phyloP scores from a whole-genome alignment of 2,888 invertebrate species.

The Neoitamus cyanurus region DNA sequence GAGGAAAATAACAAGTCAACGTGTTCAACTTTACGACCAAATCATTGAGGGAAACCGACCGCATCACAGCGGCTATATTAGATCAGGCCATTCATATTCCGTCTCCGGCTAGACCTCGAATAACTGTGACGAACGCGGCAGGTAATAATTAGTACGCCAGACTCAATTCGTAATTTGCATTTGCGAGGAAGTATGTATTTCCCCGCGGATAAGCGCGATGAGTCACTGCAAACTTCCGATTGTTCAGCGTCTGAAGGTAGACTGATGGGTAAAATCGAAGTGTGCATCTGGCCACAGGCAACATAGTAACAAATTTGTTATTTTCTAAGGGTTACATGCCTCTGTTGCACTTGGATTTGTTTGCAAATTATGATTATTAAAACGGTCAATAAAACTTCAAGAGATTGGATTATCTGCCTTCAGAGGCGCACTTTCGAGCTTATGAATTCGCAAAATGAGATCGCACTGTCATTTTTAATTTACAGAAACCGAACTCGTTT shows the following conservation, averaged over 20 bases:
- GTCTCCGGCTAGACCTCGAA: not conserved
- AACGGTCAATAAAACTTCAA: not conserved
- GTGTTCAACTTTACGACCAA: not conserved
- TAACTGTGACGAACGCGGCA: not conserved
- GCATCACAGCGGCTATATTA: not conserved
- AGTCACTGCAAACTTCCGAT: slow-evolving; percentile 35
- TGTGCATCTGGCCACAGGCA: not conserved
- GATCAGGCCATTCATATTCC: not conserved
- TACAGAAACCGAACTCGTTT: too few relatives aligned
- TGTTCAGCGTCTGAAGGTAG: not conserved
- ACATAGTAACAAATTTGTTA: not conserved
- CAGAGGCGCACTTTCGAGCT: not conserved
- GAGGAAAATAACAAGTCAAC: too few relatives aligned
- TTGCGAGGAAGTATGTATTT: not conserved
- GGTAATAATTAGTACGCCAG: not conserved
- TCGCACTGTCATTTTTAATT: too few relatives aligned
- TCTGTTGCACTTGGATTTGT: not conserved
- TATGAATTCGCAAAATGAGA: not conserved
- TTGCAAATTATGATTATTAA: not conserved
- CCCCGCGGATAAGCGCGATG: not conserved
- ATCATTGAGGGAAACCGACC: not conserved
- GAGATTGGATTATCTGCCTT: not conserved
- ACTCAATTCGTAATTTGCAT: slow-evolving; percentile 38
- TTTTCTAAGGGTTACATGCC: not conserved
- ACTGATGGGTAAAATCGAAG: not conserved